Percentiles rank a stretch among this genome's conserved stretches.
These are phyloP conservation scores for Momotus momota DNA, from an alignment of 2,797 vertebrate genomes.

Conservation along the genomic window DNA sequence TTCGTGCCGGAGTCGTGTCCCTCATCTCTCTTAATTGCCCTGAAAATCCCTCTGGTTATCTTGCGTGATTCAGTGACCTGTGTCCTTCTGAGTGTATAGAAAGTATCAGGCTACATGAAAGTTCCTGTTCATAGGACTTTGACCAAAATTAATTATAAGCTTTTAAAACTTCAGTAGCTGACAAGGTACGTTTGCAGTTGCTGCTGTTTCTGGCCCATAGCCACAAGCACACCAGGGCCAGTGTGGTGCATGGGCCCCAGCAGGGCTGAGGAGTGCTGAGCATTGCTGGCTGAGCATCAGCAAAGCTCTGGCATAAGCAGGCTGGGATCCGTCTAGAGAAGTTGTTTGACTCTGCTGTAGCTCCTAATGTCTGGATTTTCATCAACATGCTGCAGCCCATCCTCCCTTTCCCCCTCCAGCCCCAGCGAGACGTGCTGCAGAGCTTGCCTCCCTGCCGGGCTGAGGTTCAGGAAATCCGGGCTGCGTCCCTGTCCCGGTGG, in stretches of 20 bases:
- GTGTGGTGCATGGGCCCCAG: not conserved
- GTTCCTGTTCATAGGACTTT: not conserved
- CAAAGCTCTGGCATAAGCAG: not conserved
- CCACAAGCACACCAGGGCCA: accelerated
- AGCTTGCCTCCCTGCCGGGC: not conserved
- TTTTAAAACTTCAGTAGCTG: not conserved
- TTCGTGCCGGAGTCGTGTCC: not conserved
- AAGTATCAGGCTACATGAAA: not conserved
- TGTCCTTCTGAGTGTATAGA: not conserved
- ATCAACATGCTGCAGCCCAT: accelerated
- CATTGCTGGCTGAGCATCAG: not conserved
- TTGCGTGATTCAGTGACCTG: slow-evolving; percentile 20
- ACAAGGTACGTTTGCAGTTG: not conserved
- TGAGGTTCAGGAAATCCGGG: not conserved
- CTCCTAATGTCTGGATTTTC: not conserved
- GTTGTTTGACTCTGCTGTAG: not conserved
- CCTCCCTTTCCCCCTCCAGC: not conserved
- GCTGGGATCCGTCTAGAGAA: not conserved
- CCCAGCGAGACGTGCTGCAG: not conserved
- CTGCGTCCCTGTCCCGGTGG: not conserved
- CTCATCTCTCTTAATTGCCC: not conserved
- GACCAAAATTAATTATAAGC: not conserved
- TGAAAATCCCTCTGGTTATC: slow-evolving; percentile 28
- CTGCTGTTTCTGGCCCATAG: not conserved
- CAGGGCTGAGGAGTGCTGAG: not conserved